A percentile compares a stretch with the other conserved stretches of the same genome.
These are phyloP conservation scores for Punctoribates punctum DNA, from an alignment of 2,888 invertebrate genomes.

Conservation along the genomic window DNA sequence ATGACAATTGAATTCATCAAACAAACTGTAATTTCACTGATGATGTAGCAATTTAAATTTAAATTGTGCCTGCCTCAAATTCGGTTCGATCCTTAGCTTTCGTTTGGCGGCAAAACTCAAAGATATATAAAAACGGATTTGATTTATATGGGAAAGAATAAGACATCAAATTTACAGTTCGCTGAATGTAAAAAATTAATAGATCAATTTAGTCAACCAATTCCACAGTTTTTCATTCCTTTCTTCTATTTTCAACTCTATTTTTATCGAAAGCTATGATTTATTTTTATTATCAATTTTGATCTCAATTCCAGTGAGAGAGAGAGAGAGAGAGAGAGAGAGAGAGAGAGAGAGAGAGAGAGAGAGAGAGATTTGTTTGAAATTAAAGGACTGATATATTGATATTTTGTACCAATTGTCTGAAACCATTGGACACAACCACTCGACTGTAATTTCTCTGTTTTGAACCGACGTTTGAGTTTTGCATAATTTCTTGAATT, in stretches of 20 bases:
- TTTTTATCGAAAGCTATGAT: neutral
- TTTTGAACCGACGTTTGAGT: slow-evolving; percentile 3
- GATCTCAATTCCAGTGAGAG: neutral
- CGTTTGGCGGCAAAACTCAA: too few relatives aligned
- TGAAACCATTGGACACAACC: too few relatives aligned
- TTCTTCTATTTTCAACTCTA: neutral
- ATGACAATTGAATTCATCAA: too few relatives aligned
- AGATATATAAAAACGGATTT: too few relatives aligned
- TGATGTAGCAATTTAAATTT: too few relatives aligned
- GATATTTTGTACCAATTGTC: too few relatives aligned
- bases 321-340: neutral
- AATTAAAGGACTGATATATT: too few relatives aligned
- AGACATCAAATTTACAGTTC: too few relatives aligned
- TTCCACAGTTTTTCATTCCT: neutral
- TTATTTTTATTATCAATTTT: slow-evolving; percentile 6
- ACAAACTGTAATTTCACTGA: too few relatives aligned
- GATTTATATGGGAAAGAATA: too few relatives aligned
- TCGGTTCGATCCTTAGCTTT: too few relatives aligned
- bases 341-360: slow-evolving; percentile 20
- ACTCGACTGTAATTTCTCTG: neutral
- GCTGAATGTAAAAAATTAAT: neutral
- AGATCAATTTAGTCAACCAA: neutral
- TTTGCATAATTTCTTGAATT: slow-evolving; percentile 25
- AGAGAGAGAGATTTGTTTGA: slow-evolving; percentile 22
- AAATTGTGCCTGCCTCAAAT: too few relatives aligned